These are phyloP conservation scores for Xanthia icteritia DNA, from an alignment of 2,888 invertebrate species.

Conservation along the genomic window DNA sequence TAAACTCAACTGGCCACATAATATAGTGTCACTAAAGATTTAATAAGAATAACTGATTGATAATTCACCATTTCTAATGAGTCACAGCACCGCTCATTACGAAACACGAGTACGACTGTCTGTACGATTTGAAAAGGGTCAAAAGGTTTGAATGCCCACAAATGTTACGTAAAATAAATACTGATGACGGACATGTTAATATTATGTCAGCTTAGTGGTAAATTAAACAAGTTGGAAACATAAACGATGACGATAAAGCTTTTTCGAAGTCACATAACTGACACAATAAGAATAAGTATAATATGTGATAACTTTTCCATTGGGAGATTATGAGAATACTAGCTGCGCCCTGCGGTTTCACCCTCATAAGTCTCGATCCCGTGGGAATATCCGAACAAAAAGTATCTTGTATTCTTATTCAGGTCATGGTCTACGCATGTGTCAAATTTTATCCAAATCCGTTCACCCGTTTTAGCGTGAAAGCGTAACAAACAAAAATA, in stretches of 20 bases:
- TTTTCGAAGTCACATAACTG: conserved; percentile 16
- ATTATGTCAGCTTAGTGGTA: conserved; percentile 21
- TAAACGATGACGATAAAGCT: conserved; percentile 28
- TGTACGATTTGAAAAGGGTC: conserved; percentile 9
- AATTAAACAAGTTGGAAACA: conserved; percentile 12
- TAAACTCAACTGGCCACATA: neutral
- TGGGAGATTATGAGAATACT: neutral
- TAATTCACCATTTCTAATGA: conserved; percentile 55
- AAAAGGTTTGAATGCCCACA: neutral
- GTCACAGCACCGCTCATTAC: conserved; percentile 51
- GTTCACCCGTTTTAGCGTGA: too few species aligned
- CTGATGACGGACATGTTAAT: conserved; percentile 1
- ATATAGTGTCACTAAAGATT: conserved; percentile 13
- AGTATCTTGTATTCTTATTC: too few species aligned
- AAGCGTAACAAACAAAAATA: too few species aligned
- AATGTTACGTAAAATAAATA: conserved; percentile 27
- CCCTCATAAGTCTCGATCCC: too few species aligned
- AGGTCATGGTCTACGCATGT: too few species aligned
- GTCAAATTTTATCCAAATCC: too few species aligned
- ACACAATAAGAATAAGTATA: too few species aligned
- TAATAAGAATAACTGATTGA: conserved; percentile 36
- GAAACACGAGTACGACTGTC: conserved; percentile 26
- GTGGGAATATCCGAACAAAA: too few species aligned
- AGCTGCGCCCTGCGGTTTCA: too few species aligned
- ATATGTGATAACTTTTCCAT: conserved; percentile 10